phyloP scores from a whole-genome alignment of 1,140 invertebrate genomes.

The Dolichoris vasculosae region DNA sequence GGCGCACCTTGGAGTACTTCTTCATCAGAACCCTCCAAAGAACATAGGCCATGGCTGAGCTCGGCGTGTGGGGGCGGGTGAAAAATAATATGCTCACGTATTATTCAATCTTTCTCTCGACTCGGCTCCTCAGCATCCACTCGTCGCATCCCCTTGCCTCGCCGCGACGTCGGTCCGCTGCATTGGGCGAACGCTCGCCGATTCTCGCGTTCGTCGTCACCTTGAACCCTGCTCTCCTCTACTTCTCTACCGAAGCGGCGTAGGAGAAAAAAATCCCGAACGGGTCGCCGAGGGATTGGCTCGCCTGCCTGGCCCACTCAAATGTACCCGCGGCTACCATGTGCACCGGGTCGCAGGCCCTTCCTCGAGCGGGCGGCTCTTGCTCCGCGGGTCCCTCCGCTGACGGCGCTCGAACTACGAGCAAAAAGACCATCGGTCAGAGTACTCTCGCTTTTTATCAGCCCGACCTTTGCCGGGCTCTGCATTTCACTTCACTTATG shows the following conservation, averaged over 20 bases:
- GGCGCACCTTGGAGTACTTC: conserved; percentile 73
- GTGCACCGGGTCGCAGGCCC: not conserved
- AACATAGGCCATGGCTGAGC: conserved; percentile 71
- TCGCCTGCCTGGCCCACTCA: not conserved
- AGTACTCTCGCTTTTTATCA: not conserved
- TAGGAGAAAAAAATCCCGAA: not conserved
- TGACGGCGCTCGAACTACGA: not conserved
- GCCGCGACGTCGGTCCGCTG: not conserved
- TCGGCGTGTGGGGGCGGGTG: no score
- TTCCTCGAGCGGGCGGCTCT: not conserved
- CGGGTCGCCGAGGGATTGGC: not conserved
- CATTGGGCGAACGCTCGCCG: not conserved
- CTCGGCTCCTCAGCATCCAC: not conserved
- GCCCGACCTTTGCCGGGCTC: no score
- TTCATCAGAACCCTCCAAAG: conserved; percentile 75
- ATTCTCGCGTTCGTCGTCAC: not conserved
- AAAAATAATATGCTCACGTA: not conserved
- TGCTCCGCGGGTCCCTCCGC: not conserved
- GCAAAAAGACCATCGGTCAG: not conserved
- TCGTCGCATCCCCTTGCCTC: not conserved
- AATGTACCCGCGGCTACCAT: not conserved
- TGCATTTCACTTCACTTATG: no score
- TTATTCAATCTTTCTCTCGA: not conserved
- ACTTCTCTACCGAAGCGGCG: not conserved
- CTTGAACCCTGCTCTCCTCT: conserved; percentile 15